Evolutionary conservation across 2,797 vertebrate genomes (phyloP), one percentile per base, ranked within the genome.

Genomic region (Molossus alvarezi): DNA sequence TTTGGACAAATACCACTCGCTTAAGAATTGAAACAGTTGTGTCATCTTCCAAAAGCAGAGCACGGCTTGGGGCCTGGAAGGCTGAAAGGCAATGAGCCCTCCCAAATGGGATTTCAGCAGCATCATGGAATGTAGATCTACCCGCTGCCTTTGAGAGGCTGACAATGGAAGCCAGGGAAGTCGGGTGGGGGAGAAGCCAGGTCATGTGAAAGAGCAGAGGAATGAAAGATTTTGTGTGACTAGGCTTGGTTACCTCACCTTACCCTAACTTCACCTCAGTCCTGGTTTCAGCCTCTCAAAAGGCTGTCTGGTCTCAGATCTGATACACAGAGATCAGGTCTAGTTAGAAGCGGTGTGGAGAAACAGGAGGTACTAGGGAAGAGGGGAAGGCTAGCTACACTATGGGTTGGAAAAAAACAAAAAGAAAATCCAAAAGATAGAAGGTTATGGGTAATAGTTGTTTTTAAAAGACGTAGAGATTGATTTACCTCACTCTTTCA

Each of bases 241-340:
- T 69, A 76, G 37, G 21, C 23, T 91, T 79, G 27, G 23, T 88
- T 88, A 75, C 48, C 33, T 88, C 57, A 57, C 17, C 37, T 41
- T 86, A 69, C 57, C 29, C 25, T 77, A 33, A 75, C 33, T 95
- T 81, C 41, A 75, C 71, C 71, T 86, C 62, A 51, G 41, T 90
- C 51, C 2, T 60, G 55, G 62, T 85, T 88, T 95, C 51, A 57
- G 69, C 33, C 27, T 94, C 72, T 95, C 18, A 21, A 57, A 93
- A 94, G 65, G 15, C 62, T 62, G 21, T 57, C 86, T 90, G 11
- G 21, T 87, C 51, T 62, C 27, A 51, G 48, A 75, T 81, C 72
- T 60, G 71, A 69, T 53, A 15, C 37, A 45, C 48, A 11, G 48
- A 45, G 17, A 20, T 3, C 21, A 37, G 57, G 17, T 73, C 25